A percentile compares a stretch with the other conserved stretches of the same genome.
Conservation (phyloP, 53 echinoderm and acorn worm species). For the Mesocentrotus franciscanus region DNA sequence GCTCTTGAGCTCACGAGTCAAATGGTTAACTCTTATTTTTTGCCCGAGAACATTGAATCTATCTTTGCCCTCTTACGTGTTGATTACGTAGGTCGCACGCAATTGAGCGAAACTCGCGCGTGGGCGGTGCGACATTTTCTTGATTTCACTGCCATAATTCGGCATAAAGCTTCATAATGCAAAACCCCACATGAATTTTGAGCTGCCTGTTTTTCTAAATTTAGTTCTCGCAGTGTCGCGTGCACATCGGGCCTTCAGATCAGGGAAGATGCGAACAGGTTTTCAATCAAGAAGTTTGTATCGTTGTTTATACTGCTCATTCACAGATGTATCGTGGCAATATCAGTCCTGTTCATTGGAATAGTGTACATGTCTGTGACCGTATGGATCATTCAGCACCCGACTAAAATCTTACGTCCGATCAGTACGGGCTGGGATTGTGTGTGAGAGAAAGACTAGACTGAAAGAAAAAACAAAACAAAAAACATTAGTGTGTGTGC, state of each 20-base stretch:
- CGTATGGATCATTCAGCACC: conserved; percentile 68
- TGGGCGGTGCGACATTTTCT: conserved; percentile 80
- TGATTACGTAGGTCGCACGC: conserved; percentile 88
- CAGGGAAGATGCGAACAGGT: conserved; percentile 57
- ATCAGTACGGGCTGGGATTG: conserved; percentile 46
- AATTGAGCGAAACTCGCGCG: conserved; percentile 79
- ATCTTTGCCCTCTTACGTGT: conserved; percentile 83
- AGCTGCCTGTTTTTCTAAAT: conserved; percentile 80
- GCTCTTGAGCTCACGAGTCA: conserved; percentile 48
- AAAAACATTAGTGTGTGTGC: conserved; percentile 68
- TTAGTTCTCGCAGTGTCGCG: conserved; percentile 67
- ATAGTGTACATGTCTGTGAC: conserved; percentile 38
- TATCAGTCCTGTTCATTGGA: conserved; percentile 55
- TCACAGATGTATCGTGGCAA: conserved; percentile 65
- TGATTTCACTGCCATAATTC: conserved; percentile 77
- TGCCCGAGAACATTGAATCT: conserved; percentile 65
- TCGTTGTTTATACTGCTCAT: conserved; percentile 48
- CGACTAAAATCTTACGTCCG: conserved; percentile 55
- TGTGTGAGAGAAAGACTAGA: conserved; percentile 33
- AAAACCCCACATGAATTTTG: conserved; percentile 80
- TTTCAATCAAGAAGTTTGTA: conserved; percentile 47
- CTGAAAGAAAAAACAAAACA: not conserved
- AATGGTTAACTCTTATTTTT: conserved; percentile 27
- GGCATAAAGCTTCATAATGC: conserved; percentile 82
- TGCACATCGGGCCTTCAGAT: conserved; percentile 41